phyloP scores from a whole-genome alignment of 2,888 invertebrate genomes.

The Synergus japonicus region DNA sequence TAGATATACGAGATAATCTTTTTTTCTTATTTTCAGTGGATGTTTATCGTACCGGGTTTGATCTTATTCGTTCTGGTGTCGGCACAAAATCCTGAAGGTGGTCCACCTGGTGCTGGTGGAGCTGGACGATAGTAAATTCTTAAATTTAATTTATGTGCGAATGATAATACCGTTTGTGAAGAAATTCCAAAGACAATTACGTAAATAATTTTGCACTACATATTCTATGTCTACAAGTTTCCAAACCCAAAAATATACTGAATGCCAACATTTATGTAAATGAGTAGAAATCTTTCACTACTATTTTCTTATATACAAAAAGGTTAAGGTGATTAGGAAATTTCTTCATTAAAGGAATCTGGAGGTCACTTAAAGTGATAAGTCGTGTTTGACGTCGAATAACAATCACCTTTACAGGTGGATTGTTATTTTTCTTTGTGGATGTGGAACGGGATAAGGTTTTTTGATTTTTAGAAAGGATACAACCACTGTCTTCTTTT shows the following conservation, averaged over 20 bases:
- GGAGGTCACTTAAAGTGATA: not conserved
- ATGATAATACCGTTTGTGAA: not conserved
- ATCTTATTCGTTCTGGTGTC: slow-evolving; percentile 94
- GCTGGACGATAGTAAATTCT: slow-evolving; percentile 67
- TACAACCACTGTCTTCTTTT: no score
- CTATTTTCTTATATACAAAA: no score
- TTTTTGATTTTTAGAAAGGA: no score
- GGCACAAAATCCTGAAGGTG: slow-evolving; percentile 88
- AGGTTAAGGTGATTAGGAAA: no score
- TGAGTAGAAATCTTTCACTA: not conserved
- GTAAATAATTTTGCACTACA: not conserved
- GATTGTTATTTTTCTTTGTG: no score
- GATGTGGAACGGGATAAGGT: no score
- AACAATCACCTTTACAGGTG: no score
- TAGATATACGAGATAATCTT: slow-evolving; percentile 7
- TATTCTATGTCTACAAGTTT: not conserved
- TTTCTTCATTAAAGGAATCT: no score
- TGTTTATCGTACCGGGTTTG: slow-evolving; percentile 97
- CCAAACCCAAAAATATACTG: not conserved
- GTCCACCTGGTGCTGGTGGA: slow-evolving; percentile 70
- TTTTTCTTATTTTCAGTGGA: slow-evolving; percentile 89
- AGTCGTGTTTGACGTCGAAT: no score
- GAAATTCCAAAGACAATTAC: not conserved
- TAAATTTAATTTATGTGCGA: not conserved
- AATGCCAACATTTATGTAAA: not conserved